A percentile compares a stretch with the other conserved stretches of the same genome.
phyloP scores from a whole-genome alignment of 92 coral and sea anemone genomes.

The Epizoanthus stellaris region DNA sequence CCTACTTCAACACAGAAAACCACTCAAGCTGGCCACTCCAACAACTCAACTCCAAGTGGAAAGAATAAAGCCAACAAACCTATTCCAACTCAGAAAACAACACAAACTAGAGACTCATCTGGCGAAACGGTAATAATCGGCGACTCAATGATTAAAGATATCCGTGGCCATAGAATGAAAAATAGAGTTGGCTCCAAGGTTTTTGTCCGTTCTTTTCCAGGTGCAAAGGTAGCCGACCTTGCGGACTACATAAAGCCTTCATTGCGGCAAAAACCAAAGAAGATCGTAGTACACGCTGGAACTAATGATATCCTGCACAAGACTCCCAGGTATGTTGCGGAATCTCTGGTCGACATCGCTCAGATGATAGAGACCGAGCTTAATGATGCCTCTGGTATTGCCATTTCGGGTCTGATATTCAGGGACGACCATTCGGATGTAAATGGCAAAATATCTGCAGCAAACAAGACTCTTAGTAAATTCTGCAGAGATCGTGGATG shows the following conservation, averaged over 20 bases:
- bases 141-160: conserved; percentile 34
- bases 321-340: conserved; percentile 34
- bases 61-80: conserved; percentile 2
- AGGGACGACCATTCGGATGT: conserved; percentile 31
- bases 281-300: conserved; percentile 29
- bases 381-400: conserved; percentile 12
- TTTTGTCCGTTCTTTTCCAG: conserved; percentile 32
- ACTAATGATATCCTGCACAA: conserved; percentile 29
- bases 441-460: conserved; percentile 26
- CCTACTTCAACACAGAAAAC: conserved; percentile 5
- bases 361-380: conserved; percentile 26
- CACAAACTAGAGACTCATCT: conserved; percentile 11
- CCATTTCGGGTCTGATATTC: conserved; percentile 19
- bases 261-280: conserved; percentile 24
- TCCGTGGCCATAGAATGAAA: conserved; percentile 35
- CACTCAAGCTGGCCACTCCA: background rate
- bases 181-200: conserved; percentile 39
- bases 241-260: conserved; percentile 33
- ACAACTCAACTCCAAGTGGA: background rate
- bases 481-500: background rate
- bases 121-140: conserved; percentile 16
- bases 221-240: conserved; percentile 31
- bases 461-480: conserved; percentile 30
- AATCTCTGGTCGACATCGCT: conserved; percentile 13
- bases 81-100: background rate